Percentiles rank a stretch among this genome's conserved stretches.
Evolutionary conservation across 1,140 invertebrate genomes (phyloP).

Genomic region (Meteorus sp.): DNA sequence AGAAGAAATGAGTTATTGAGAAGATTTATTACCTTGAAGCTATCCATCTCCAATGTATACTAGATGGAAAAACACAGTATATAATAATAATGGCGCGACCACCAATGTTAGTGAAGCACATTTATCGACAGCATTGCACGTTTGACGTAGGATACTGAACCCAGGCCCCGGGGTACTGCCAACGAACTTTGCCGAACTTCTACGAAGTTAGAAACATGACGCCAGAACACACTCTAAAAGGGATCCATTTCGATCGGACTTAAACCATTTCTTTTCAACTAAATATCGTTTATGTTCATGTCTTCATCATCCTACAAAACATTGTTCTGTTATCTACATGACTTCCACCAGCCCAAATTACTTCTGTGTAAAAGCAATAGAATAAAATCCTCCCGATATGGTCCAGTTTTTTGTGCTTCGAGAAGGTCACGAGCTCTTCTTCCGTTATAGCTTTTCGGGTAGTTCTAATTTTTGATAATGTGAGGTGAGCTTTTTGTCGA

Average conservation of each 20-base stretch:
- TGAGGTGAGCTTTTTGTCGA: too few species aligned
- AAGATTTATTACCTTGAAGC: constrained; percentile 14
- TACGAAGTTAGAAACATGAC: constrained; percentile 30
- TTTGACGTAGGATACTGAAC: constrained; percentile 30
- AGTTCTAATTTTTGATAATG: too few species aligned
- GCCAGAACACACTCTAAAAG: constrained; percentile 17
- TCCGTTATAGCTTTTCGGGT: too few species aligned
- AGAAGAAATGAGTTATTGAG: not conserved
- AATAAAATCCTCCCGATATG: too few species aligned
- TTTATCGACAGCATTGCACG: constrained; percentile 34
- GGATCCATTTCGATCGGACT: constrained; percentile 27
- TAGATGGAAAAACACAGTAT: not conserved
- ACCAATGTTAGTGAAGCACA: constrained; percentile 16
- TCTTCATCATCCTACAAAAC: too few species aligned
- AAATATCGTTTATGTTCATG: too few species aligned
- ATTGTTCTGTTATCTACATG: too few species aligned
- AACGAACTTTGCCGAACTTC: constrained; percentile 29
- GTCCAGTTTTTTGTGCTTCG: too few species aligned
- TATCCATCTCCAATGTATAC: constrained; percentile 20
- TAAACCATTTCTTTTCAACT: constrained; percentile 9
- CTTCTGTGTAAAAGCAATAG: too few species aligned
- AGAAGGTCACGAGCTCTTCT: too few species aligned
- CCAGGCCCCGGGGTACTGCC: constrained; percentile 32
- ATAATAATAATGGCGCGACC: not conserved
- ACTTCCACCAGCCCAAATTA: too few species aligned